A percentile compares a stretch with the other conserved stretches of the same genome.
phyloP scores from a whole-genome alignment of 2,888 invertebrate species.

The Pyrgus malvae region DNA sequence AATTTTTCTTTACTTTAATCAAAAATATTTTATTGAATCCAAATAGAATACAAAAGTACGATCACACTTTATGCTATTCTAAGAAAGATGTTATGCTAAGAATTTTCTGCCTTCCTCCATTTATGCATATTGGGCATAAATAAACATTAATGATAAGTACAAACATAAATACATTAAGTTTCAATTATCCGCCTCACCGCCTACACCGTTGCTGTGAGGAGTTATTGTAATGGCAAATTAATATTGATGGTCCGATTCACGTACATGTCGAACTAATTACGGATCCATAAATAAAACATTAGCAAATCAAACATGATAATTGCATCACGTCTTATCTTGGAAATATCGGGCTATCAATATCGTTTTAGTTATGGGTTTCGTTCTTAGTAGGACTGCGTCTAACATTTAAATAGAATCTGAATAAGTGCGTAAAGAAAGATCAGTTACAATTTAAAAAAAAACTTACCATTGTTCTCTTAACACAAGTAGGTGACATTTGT shows the following conservation, averaged over 20 bases:
- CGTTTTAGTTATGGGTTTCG: constrained; percentile 15
- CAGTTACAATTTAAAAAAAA: too few relatives aligned
- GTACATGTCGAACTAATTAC: constrained; percentile 48
- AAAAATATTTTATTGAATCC: too few relatives aligned
- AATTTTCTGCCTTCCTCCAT: constrained; percentile 6
- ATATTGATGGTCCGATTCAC: constrained; percentile 55
- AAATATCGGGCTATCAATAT: constrained; percentile 24
- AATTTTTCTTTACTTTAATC: too few relatives aligned
- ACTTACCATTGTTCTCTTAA: too few relatives aligned
- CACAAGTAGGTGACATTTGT: too few relatives aligned
- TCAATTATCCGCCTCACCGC: constrained; percentile 40
- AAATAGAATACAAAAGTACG: too few relatives aligned
- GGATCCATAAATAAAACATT: constrained; percentile 51
- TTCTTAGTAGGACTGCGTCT: constrained; percentile 4
- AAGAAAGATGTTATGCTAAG: not conserved
- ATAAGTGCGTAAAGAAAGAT: not conserved
- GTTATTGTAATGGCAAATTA: constrained; percentile 59
- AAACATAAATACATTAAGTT: constrained; percentile 37
- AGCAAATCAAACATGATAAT: constrained; percentile 32
- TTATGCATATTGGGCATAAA: constrained; percentile 23
- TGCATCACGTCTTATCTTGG: constrained; percentile 23
- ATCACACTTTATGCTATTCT: too few relatives aligned
- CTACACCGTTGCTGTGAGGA: constrained; percentile 32
- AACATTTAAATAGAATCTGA: not conserved
- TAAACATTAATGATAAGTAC: constrained; percentile 26